These are phyloP conservation scores for Leptopterna dolabrata DNA, from an alignment of 2,888 invertebrate genomes.

Conservation along the genomic window DNA sequence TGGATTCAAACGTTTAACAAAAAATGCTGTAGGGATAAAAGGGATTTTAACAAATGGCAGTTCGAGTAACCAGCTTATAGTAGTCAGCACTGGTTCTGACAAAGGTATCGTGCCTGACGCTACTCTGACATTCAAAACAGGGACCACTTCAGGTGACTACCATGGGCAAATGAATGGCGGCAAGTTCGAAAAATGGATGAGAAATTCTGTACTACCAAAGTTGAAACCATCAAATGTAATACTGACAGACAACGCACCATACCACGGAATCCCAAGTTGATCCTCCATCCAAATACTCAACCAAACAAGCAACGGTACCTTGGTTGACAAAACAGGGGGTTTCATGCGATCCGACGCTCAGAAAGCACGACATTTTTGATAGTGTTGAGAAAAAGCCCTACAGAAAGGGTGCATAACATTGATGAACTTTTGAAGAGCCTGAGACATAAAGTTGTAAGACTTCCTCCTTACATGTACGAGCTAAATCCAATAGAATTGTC, in stretches of 20 bases:
- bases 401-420: not conserved
- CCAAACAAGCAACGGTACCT: not conserved
- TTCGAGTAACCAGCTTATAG: not conserved
- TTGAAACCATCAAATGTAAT: not conserved
- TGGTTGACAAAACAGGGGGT: too few relatives aligned
- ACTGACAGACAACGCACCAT: not conserved
- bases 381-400: not conserved
- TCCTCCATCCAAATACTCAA: not conserved
- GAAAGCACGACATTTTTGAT: too few relatives aligned
- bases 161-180: slow-evolving; percentile 38
- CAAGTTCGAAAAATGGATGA: slow-evolving; percentile 63
- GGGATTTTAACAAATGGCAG: slow-evolving; percentile 22
- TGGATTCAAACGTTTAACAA: slow-evolving; percentile 41
- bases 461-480: not conserved
- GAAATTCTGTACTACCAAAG: slow-evolving; percentile 56
- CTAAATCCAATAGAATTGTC: too few relatives aligned
- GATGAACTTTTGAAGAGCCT: not conserved
- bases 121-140: not conserved
- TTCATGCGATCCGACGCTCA: too few relatives aligned
- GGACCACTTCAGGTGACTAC: not conserved
- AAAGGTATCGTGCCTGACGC: not conserved
- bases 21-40: slow-evolving; percentile 46
- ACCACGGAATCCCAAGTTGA: not conserved
- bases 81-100: not conserved
- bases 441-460: not conserved